These are phyloP conservation scores for Pungitius pungitius DNA, from an alignment of 2,113 vertebrate genomes.

Conservation along the genomic window DNA sequence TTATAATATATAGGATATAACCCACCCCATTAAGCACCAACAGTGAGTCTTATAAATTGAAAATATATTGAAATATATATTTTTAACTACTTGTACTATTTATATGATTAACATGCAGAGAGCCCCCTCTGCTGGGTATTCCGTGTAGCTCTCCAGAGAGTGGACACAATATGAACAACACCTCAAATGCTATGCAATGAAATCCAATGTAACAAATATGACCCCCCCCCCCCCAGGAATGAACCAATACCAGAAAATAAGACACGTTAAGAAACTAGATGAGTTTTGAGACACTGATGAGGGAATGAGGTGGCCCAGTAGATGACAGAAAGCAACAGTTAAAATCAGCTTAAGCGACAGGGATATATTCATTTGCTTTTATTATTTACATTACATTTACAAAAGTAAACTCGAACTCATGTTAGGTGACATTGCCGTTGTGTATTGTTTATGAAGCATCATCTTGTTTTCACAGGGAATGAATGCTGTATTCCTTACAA, in stretches of 20 bases:
- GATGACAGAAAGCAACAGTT: neutral
- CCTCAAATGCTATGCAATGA: neutral
- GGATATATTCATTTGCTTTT: constrained; percentile 1
- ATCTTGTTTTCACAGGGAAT: neutral
- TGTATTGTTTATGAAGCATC: neutral
- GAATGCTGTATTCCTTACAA: neutral
- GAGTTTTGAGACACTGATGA: neutral
- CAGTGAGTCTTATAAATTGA: too few species aligned
- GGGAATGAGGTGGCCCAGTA: neutral
- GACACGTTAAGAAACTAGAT: neutral
- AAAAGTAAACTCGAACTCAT: neutral
- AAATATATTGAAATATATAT: too few species aligned
- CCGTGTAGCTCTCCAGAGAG: neutral
- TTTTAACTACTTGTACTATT: neutral
- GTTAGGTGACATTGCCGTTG: neutral
- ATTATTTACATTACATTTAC: constrained; percentile 15
- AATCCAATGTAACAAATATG: neutral
- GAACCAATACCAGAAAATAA: neutral
- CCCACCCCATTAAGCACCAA: too few species aligned
- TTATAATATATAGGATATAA: too few species aligned
- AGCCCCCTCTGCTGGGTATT: constrained; percentile 43
- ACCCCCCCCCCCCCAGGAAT: neutral
- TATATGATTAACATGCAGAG: neutral
- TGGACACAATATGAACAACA: neutral
- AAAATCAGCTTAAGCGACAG: neutral